phyloP scores from a whole-genome alignment of 2,888 invertebrate genomes.

The Tricholauxania praeusta region DNA sequence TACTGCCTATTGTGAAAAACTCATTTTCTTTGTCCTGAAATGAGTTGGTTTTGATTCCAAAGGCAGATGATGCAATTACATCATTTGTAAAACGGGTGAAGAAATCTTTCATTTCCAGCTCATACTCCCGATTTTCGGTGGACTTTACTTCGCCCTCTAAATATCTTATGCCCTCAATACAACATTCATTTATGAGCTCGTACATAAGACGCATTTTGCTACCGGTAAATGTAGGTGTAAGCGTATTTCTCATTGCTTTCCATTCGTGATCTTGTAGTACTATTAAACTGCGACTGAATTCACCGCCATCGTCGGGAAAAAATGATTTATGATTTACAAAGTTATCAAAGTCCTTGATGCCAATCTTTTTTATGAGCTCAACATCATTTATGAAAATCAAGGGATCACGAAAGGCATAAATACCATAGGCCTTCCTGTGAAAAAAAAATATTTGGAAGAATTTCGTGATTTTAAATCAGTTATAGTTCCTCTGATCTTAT shows the following conservation, averaged over 20 bases:
- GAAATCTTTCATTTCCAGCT: slow-evolving; percentile 66
- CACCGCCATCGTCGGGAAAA: slow-evolving; percentile 35
- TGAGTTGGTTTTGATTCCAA: slow-evolving; percentile 70
- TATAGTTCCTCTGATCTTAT: too few relatives aligned
- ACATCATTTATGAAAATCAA: slow-evolving; percentile 69
- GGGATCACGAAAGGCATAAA: slow-evolving; percentile 66
- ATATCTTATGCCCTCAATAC: slow-evolving; percentile 54
- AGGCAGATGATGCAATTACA: slow-evolving; percentile 68
- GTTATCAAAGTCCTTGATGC: slow-evolving; percentile 72
- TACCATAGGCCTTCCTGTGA: slow-evolving; percentile 67
- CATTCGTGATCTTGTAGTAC: slow-evolving; percentile 66
- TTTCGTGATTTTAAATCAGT: too few relatives aligned
- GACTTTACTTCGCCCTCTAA: slow-evolving; percentile 39
- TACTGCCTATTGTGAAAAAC: slow-evolving; percentile 71
- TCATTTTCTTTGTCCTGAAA: slow-evolving; percentile 69
- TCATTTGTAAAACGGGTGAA: slow-evolving; percentile 63
- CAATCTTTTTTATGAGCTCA: slow-evolving; percentile 70
- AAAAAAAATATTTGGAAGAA: too few relatives aligned
- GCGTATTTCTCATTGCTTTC: slow-evolving; percentile 66
- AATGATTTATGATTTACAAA: slow-evolving; percentile 68
- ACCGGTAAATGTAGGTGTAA: slow-evolving; percentile 68
- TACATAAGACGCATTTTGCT: slow-evolving; percentile 69
- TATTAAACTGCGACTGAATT: slow-evolving; percentile 68
- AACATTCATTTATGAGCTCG: slow-evolving; percentile 56
- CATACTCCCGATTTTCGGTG: slow-evolving; percentile 48